A percentile compares a stretch with the other conserved stretches of the same genome.
These are phyloP conservation scores for Temnothorax curvispinosus DNA, from an alignment of 1,140 invertebrate genomes.

Conservation along the genomic window DNA sequence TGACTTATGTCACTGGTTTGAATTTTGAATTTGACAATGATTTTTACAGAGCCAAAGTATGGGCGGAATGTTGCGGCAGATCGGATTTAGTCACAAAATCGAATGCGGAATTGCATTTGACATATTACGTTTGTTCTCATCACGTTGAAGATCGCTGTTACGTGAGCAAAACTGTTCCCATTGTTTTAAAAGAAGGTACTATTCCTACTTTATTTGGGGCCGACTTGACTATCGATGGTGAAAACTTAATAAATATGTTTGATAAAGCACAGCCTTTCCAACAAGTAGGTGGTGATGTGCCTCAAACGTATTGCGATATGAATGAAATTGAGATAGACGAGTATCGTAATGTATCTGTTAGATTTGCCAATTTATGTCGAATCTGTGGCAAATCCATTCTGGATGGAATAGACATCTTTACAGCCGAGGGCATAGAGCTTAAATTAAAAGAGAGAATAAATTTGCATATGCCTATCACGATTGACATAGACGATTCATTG, in stretches of 20 bases:
- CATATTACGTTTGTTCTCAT: constrained; percentile 76
- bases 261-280: constrained; percentile 16
- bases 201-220: constrained; percentile 70
- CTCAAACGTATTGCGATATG: constrained; percentile 57
- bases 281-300: constrained; percentile 28
- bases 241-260: constrained; percentile 34
- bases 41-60: constrained; percentile 69
- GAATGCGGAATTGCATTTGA: constrained; percentile 71
- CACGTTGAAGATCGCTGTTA: constrained; percentile 75
- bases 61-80: constrained; percentile 73
- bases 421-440: constrained; percentile 62
- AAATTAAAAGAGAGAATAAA: constrained; percentile 76
- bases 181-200: constrained; percentile 68
- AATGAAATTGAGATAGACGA: constrained; percentile 51
- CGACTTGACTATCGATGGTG: neutral
- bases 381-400: constrained; percentile 68
- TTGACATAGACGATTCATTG: constrained; percentile 70
- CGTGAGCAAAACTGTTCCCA: constrained; percentile 68
- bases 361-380: constrained; percentile 66
- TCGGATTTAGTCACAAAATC: constrained; percentile 71
- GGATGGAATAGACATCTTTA: constrained; percentile 76
- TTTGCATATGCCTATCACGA: constrained; percentile 75
- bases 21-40: constrained; percentile 1
- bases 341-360: constrained; percentile 60
- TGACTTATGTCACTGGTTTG: neutral